A percentile compares a stretch with the other conserved stretches of the same genome.
phyloP scores from a whole-genome alignment of 2,797 vertebrate genomes.

The Tamandua tetradactyla region DNA sequence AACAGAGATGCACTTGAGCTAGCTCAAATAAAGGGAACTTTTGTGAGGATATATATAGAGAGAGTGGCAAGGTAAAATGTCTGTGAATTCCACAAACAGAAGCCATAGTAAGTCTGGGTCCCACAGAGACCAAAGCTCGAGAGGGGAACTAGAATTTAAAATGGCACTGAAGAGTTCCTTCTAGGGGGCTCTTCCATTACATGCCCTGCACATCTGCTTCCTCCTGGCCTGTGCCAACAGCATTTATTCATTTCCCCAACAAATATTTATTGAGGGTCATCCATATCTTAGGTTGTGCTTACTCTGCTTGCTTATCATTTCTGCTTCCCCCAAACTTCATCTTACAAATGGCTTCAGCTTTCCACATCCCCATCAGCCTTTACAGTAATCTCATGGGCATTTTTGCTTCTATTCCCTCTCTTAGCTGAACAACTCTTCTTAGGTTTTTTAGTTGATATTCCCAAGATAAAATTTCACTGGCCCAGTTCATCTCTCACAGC shows the following conservation, averaged over 20 bases:
- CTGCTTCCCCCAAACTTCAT: not conserved
- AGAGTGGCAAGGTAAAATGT: not conserved
- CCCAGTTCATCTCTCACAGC: not conserved
- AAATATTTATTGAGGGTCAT: not conserved
- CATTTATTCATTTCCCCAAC: not conserved
- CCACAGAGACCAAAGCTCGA: not conserved
- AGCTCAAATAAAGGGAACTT: not conserved
- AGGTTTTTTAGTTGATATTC: not conserved
- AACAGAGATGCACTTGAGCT: not conserved
- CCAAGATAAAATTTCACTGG: conserved; percentile 39
- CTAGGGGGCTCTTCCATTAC: not conserved
- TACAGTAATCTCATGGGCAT: not conserved
- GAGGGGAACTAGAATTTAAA: not conserved
- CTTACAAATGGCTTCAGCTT: not conserved
- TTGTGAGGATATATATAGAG: not conserved
- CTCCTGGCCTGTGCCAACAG: not conserved
- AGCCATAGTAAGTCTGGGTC: not conserved
- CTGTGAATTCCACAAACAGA: not conserved
- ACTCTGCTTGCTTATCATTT: not conserved
- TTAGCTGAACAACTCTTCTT: not conserved
- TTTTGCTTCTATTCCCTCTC: not conserved
- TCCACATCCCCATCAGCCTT: not conserved
- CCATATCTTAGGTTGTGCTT: not conserved
- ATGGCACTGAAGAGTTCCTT: not conserved
- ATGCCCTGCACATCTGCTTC: not conserved